Percentiles rank a stretch among this genome's conserved stretches.
Conservation (phyloP, 2,113 vertebrate species). For the Clupea harengus region DNA sequence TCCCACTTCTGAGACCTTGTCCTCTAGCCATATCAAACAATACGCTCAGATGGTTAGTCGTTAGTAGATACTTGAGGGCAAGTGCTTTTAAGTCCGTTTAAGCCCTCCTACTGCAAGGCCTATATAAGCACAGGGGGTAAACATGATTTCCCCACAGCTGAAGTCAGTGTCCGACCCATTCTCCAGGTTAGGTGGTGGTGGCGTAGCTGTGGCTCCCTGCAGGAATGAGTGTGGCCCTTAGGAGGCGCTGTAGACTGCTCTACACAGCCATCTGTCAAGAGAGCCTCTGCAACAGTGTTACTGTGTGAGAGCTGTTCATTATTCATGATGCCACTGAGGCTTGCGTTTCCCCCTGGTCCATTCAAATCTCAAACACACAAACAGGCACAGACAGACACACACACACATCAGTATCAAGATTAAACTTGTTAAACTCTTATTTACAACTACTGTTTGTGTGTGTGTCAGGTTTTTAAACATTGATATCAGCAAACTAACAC, state of each 20-base stretch:
- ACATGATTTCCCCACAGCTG: background rate
- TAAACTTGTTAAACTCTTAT: conserved; percentile 23
- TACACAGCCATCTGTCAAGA: background rate
- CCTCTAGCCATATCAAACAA: no score
- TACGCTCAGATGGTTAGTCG: no score
- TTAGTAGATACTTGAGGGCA: no score
- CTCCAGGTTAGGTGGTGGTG: background rate
- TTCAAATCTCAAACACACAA: conserved; percentile 40
- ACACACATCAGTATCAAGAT: conserved; percentile 40
- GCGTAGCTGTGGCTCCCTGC: background rate
- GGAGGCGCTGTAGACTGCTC: conserved; percentile 46
- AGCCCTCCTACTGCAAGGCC: background rate
- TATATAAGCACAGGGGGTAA: background rate
- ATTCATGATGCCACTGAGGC: conserved; percentile 46
- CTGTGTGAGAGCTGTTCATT: conserved; percentile 34
- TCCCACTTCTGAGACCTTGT: no score
- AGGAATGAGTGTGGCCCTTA: conserved; percentile 7
- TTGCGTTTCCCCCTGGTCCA: conserved; percentile 45
- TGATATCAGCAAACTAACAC: no score
- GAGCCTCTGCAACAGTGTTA: background rate
- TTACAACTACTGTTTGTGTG: conserved; percentile 15
- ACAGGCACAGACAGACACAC: conserved; percentile 37
- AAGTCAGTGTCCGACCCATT: background rate
- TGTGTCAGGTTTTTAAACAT: background rate
- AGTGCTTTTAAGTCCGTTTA: background rate